Evolutionary conservation across 2,113 vertebrate species (phyloP).

Genomic region (Psephotus haematonotus): DNA sequence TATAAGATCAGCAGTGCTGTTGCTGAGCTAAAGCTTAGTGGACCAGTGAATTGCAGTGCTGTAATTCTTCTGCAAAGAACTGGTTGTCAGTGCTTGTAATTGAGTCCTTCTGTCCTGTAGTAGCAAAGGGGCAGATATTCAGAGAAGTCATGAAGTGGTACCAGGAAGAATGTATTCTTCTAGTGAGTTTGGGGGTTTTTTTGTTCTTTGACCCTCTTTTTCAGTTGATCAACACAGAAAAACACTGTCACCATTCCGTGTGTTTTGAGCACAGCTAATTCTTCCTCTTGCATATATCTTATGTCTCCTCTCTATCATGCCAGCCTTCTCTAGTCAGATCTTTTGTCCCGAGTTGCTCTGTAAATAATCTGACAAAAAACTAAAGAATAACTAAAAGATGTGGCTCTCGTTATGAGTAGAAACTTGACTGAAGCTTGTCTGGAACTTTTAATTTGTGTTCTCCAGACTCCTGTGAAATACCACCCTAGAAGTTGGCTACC

Average conservation of each 20-base stretch:
- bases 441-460: background rate
- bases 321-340: background rate
- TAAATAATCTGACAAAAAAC: background rate
- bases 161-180: background rate
- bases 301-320: background rate
- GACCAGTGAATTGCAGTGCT: conserved; percentile 16
- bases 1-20: background rate
- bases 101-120: background rate
- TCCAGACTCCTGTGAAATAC: background rate
- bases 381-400: background rate
- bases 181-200: background rate
- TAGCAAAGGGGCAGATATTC: background rate
- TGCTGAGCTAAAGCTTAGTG: background rate
- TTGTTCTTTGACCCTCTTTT: background rate
- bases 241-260: background rate
- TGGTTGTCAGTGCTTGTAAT: conserved; percentile 33
- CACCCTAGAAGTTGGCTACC: background rate
- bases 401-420: background rate
- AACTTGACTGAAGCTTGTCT: background rate
- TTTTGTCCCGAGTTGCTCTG: background rate
- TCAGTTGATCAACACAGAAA: background rate
- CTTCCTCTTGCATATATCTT: background rate
- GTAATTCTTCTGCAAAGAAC: conserved; percentile 26
- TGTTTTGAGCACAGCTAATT: background rate
- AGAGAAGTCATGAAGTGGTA: background rate